Evolutionary conservation across 2,797 vertebrate genomes (phyloP).

Genomic region (Helarctos malayanus): DNA sequence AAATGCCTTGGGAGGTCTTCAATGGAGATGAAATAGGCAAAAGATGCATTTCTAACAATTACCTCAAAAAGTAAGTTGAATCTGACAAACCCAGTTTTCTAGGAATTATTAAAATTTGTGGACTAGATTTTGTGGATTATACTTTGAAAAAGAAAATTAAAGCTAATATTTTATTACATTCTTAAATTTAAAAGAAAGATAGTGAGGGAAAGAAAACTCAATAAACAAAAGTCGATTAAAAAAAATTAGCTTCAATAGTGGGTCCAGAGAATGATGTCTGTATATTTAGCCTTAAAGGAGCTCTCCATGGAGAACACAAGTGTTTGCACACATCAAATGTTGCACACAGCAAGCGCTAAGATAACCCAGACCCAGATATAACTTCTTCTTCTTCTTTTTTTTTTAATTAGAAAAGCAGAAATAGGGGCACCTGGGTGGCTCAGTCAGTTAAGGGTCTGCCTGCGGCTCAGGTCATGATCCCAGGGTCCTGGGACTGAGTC

Average conservation of each 20-base stretch:
- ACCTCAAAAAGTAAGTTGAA: constrained; percentile 48
- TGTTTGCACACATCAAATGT: not conserved
- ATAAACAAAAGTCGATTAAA: not conserved
- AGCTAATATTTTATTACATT: constrained; percentile 42
- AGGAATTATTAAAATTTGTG: constrained; percentile 58
- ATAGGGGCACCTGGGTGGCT: not conserved
- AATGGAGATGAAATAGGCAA: constrained; percentile 56
- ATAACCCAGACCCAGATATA: not conserved
- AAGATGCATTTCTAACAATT: constrained; percentile 60
- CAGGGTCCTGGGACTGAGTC: too few relatives aligned
- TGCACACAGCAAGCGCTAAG: not conserved
- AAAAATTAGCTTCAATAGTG: not conserved
- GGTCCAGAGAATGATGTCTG: not conserved
- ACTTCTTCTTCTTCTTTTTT: not conserved
- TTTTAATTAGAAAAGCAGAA: constrained; percentile 31
- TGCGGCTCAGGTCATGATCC: too few relatives aligned
- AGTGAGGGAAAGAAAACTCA: not conserved
- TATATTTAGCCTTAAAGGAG: not conserved
- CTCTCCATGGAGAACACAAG: not conserved
- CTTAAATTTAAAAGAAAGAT: constrained; percentile 54
- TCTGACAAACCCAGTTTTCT: not conserved
- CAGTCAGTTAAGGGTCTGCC: too few relatives aligned
- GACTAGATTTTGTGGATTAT: constrained; percentile 49
- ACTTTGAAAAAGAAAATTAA: constrained; percentile 62
- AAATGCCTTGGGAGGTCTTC: constrained; percentile 44